Base-by-base conservation (phyloP, 2,888 invertebrate genomes). In the Syrphus vitripennis region DNA sequence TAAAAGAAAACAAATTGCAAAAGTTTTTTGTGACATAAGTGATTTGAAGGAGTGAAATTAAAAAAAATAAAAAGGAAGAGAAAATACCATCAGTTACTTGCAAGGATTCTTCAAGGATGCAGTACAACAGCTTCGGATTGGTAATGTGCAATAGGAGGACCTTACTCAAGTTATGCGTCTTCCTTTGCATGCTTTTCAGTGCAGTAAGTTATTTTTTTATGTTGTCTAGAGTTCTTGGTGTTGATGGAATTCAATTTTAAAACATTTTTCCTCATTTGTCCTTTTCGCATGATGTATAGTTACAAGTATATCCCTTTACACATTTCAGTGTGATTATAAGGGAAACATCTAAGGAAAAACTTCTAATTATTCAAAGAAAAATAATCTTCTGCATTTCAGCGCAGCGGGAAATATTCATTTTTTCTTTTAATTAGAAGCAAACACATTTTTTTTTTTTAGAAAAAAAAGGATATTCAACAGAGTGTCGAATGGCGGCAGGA, bases 171-270 rank as follows among this genome's bases (percentile, higher is more conserved):
- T 65, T 82, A 12, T 86, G 81, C 65, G 69, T 82, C 42, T 65
- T 86, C 61, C 57, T 81, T 55, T 86, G 72, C 70, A 81, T 82
- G 72, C 74, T 82, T 26, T 78, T 86, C 37, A 70, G 63, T 70
- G 72, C 77, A 63, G 86, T 86, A 86, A 86, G 86, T 86, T 37
- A 31, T 16, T 14, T 34, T 6, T 10, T 34, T 9, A 10, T 45
- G 16, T 48, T 10, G 29, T 67, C n/a, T 37, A 50, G 3, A n/a
- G n/a, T n/a, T n/a, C n/a, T n/a, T n/a, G n/a, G n/a, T n/a, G n/a
- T n/a, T n/a, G n/a, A n/a, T n/a, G n/a, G n/a, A 26, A 65, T 19
- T 65, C 2, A 16, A 65, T 45, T 67, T 34, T 57, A 48, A 69
- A 63, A 74, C 34, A 65, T 63, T 74, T 77, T 26, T 34, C 19